These are phyloP conservation scores for Puntigrus tetrazona DNA, from an alignment of 2,113 vertebrate genomes.

Conservation along the genomic window DNA sequence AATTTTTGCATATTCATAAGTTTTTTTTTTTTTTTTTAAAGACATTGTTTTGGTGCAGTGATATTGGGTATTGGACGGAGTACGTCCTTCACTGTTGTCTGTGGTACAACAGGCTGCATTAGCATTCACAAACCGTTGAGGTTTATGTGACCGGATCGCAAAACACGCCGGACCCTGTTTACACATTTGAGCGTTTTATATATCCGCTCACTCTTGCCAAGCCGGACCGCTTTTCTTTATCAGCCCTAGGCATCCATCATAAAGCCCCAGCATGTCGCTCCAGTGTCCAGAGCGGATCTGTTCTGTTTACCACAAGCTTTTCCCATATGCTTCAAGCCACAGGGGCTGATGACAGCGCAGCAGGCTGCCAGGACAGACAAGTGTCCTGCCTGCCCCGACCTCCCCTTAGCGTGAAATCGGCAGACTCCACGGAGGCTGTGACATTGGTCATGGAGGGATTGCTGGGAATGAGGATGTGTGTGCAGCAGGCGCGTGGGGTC, in stretches of 20 bases:
- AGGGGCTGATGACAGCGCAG: slow-evolving; percentile 24
- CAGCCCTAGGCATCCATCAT: slow-evolving; percentile 16
- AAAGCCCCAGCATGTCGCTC: neutral
- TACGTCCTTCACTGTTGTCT: neutral
- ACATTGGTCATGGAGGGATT: slow-evolving; percentile 47
- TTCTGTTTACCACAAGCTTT: slow-evolving; percentile 33
- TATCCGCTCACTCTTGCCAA: neutral
- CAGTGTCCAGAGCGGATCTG: slow-evolving; percentile 23
- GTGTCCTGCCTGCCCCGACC: slow-evolving; percentile 37
- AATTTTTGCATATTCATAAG: too few species aligned
- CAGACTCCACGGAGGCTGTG: slow-evolving; percentile 33
- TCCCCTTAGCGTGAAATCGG: slow-evolving; percentile 38
- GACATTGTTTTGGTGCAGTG: neutral
- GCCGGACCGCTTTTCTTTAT: neutral
- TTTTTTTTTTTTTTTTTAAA: neutral
- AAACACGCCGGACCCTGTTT: neutral
- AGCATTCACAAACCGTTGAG: neutral
- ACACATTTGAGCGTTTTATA: neutral
- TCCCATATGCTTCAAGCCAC: slow-evolving; percentile 26
- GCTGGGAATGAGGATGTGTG: slow-evolving; percentile 20
- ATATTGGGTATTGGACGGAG: neutral
- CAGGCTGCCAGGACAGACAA: slow-evolving; percentile 20
- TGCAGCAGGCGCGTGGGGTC: neutral
- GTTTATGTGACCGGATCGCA: slow-evolving; percentile 8
- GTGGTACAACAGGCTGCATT: neutral